phyloP scores from a whole-genome alignment of 2,888 invertebrate species.

The Ceraclea dissimilis region DNA sequence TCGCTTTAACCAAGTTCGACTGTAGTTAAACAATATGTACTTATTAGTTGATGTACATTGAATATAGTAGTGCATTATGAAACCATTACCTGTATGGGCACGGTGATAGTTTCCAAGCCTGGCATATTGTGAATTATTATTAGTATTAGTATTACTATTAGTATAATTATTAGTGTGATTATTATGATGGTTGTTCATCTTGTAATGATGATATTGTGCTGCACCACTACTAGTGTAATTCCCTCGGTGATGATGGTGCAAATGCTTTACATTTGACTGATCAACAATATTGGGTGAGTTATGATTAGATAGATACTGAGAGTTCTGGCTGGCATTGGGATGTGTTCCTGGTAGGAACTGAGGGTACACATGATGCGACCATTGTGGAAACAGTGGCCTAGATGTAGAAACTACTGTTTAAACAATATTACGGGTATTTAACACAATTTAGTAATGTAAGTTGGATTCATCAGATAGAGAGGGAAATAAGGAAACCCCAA shows the following conservation, averaged over 20 bases:
- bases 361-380: constrained; percentile 92
- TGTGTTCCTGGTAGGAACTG: constrained; percentile 90
- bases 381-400: constrained; percentile 86
- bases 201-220: constrained; percentile 39
- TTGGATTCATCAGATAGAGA: too few relatives aligned
- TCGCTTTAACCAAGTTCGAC: too few relatives aligned
- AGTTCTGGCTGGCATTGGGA: constrained; percentile 56
- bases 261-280: constrained; percentile 52
- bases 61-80: not conserved
- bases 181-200: constrained; percentile 40
- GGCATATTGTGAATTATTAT: constrained; percentile 45
- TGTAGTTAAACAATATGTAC: too few relatives aligned
- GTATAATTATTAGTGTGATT: constrained; percentile 26
- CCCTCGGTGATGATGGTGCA: constrained; percentile 49
- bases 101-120: constrained; percentile 48
- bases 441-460: not conserved
- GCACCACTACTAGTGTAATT: constrained; percentile 36
- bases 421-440: not conserved
- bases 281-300: constrained; percentile 42
- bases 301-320: constrained; percentile 39
- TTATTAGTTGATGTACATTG: too few relatives aligned
- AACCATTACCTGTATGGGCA: constrained; percentile 38
- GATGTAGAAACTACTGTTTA: constrained; percentile 38
- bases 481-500: too few relatives aligned
- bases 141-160: constrained; percentile 35